A percentile compares a stretch with the other conserved stretches of the same genome.
phyloP scores from a whole-genome alignment of 2,888 invertebrate genomes.

The Gryllus longicercus region DNA sequence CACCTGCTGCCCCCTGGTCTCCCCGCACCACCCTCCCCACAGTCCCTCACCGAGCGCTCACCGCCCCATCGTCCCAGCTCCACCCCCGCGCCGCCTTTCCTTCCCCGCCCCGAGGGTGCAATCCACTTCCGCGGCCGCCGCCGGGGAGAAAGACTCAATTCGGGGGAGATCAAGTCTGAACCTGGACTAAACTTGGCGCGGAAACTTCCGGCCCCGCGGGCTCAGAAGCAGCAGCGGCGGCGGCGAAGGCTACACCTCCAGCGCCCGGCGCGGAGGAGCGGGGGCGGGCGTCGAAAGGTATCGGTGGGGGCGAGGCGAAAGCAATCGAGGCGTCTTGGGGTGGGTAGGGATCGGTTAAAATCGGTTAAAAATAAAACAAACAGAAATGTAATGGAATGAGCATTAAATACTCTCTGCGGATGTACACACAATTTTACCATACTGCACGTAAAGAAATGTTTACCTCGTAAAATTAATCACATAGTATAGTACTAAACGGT shows the following conservation, averaged over 20 bases:
- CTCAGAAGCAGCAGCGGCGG: not conserved
- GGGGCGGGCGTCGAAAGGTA: not conserved
- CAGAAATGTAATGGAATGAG: too few species aligned
- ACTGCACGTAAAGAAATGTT: too few species aligned
- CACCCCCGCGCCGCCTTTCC: not conserved
- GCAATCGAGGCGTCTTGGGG: too few species aligned
- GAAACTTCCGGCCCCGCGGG: not conserved
- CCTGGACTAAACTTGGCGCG: conserved; percentile 6
- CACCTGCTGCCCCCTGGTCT: not conserved
- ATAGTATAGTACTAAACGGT: too few species aligned
- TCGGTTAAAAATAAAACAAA: too few species aligned
- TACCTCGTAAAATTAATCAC: too few species aligned
- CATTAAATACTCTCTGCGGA: too few species aligned
- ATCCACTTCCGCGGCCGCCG: not conserved
- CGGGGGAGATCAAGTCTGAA: conserved; percentile 1
- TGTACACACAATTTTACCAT: too few species aligned
- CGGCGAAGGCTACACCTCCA: not conserved
- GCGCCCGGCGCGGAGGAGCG: not conserved
- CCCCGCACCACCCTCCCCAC: not conserved
- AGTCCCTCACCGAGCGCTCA: not conserved
- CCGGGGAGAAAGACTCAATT: conserved; percentile 6
- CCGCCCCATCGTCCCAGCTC: not conserved
- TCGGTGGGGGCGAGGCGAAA: not conserved
- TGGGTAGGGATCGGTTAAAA: too few species aligned
- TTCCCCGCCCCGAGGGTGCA: not conserved